Evolutionary conservation across 2,888 invertebrate genomes (phyloP).

Genomic region (Chymomyza fuscimana): DNA sequence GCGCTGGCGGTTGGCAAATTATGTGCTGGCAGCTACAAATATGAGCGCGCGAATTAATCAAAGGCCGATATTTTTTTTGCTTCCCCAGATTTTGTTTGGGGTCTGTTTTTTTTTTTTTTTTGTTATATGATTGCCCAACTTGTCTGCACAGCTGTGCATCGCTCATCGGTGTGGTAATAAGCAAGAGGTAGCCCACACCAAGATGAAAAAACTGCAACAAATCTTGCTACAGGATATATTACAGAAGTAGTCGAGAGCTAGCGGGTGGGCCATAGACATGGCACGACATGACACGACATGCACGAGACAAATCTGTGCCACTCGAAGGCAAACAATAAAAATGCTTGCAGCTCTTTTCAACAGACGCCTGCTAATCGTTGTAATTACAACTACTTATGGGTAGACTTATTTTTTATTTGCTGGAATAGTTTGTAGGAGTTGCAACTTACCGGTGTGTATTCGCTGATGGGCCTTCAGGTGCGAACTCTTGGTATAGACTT

Average conservation of each 20-base stretch:
- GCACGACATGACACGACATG: constrained; percentile 11
- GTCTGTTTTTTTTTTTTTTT: constrained; percentile 9
- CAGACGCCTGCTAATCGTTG: constrained; percentile 26
- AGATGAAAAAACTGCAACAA: constrained; percentile 9
- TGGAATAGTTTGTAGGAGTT: neutral
- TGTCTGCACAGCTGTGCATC: constrained; percentile 53
- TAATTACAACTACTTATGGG: constrained; percentile 19
- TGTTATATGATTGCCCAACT: constrained; percentile 55
- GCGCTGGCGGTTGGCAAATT: constrained; percentile 57
- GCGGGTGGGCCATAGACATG: neutral
- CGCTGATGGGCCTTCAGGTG: constrained; percentile 98
- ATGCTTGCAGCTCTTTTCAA: constrained; percentile 34
- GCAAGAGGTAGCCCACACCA: constrained; percentile 46
- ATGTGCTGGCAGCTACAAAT: constrained; percentile 73
- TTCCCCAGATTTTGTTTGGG: neutral
- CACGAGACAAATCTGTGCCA: constrained; percentile 31
- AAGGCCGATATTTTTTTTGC: constrained; percentile 48
- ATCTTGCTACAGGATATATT: constrained; percentile 19
- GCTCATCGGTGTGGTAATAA: constrained; percentile 13
- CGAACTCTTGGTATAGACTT: constrained; percentile 98
- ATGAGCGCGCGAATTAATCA: constrained; percentile 72
- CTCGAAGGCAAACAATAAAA: constrained; percentile 7
- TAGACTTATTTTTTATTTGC: neutral
- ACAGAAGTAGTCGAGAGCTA: neutral
- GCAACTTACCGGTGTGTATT: constrained; percentile 93